Base-by-base conservation (phyloP, 2,888 invertebrate species). In the Trisateles emortualis region DNA sequence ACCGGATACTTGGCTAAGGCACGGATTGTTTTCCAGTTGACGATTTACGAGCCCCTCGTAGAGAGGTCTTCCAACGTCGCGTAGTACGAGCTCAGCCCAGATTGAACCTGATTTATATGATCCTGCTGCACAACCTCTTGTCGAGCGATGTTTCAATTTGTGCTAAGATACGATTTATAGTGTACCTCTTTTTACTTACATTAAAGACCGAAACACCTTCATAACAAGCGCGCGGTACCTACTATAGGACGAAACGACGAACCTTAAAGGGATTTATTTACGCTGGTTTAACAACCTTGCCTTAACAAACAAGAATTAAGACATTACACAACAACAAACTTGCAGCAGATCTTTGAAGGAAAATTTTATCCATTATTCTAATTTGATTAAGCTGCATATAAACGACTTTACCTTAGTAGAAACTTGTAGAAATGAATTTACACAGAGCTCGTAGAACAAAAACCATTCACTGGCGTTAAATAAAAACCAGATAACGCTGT, bases 21-120 rank as follows among this genome's bases (percentile, higher is more conserved):
- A 71, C 62, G 76, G 81, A 83, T 85, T 83, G 81, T 82, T 87
- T 78, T 76, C 74, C 70, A 78, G 74, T 69, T 69, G 62, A 68
- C 71, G 75, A 77, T 81, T 79, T 81, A 76, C 72, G 76, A 78
- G 64, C 70, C 60, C 62, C 55, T 67, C 64, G 63, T 61, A 48
- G 61, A 45, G 52, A 66, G 65, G 65, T 64, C 71, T 67, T 56
- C 71, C 68, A 71, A 71, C 74, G 72, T 66, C 72, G 56, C 61
- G 62, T 57, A 52, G 62, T 61, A 69, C 73, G 69, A 64, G 69
- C 69, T 62, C 54, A 64, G 62, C 64, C 68, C 74, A 72, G 77
- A 74, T 77, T 68, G 68, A 67, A 71, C 65, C 72, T 79, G 79
- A 79, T 79, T 80, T 80, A 80, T 77, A 71, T 71, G 64, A 67